Evolutionary conservation across 1,140 invertebrate species (phyloP), one percentile per base, ranked within the genome.

Genomic region (Drosophila littoralis): DNA sequence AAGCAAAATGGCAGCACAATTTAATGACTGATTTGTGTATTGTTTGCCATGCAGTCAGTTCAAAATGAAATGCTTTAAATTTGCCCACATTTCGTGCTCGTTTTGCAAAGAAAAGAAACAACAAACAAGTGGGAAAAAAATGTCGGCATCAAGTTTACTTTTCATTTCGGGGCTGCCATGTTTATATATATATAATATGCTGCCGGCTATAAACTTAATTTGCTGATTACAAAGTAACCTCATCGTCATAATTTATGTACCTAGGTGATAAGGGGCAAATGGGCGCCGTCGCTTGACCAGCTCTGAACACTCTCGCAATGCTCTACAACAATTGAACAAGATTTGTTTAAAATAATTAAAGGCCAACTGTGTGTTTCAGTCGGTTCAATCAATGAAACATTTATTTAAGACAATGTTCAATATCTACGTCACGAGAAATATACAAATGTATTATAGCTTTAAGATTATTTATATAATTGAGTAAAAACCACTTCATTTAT

Each of bases 221-320:
- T 83, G 76, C 81, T 84, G 81, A 84, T 84, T 84, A 84, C 81
- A 83, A 83, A 83, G 81, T 83, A 83, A 79, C 81, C 76, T 79
- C 80, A 72, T 69, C 46, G 77, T 71, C 57, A 84, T 84, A 79
- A 84, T 84, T 84, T 83, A 84, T 83, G 69, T 57, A 58, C 42
- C 73, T 63, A 79, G 81, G 81, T 83, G 77, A 78, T 79, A 83
- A 73, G 80, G 72, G 74, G 15, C 75, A 69, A 72, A 42, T 64
- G 60, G 33, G 15, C n/a, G 17, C 9, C 38, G 8, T 38, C 12
- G 38, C 43, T 70, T 60, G 36, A 40, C 52, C 71, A 36, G 33
- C n/a, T 33, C 32, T 43, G 8, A 46, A 28, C 40, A 36, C 22
- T 9, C 7, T 5, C 0, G 3, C n/a, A 36, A 33, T 77, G 38